Base-by-base conservation (phyloP, 2,113 vertebrate genomes). In the Corydoras sp. region DNA sequence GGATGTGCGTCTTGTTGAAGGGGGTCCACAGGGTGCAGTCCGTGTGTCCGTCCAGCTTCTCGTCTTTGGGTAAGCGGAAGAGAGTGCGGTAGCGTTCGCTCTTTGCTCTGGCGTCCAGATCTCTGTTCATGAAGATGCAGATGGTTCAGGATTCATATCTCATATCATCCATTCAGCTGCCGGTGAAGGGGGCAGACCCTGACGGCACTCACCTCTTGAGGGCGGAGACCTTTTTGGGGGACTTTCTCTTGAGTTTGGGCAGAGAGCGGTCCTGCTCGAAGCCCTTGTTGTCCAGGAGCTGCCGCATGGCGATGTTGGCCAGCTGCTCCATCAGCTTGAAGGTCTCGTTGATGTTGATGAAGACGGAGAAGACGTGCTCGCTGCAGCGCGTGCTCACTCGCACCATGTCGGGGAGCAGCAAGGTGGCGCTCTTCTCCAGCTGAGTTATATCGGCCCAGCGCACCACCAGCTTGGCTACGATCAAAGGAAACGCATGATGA, bases 11-110 rank as follows among this genome's bases (percentile, higher is more conserved):
- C 88, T 99, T 99, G 85, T 96, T 99, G 80, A 98, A 99, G 0
- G 97, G 97, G 4, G 96, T 97, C 97, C 97, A 99, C 43, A 99
- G 89, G 14, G 95, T 99, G 79, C 97, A 99, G 85, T 95, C 94
- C 0, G 97, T 98, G 84, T 99, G 97, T 10, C 97, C 97, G 10
- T 98, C 97, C 71, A 99, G 78, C 60, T 97, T 97, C 79, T 99
- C 97, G 72, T 98, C 94, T 85, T 97, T 98, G 59, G 97, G 96
- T 67, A 99, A 88, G 48, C 96, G 92, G 83, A 99, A 99, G 32
- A 98, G 86, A 0, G 97, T 90, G 0, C 96, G 89, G 82, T 99
- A 99, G 18, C 94, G 82, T 81, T 98, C 96, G 0, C 96, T 98
- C 82, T 99, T 99, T 4, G 95, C 97, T 82, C 97, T 88, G 3